These are phyloP conservation scores for Natrix natrix DNA, from an alignment of 2,797 vertebrate genomes.

Conservation along the genomic window DNA sequence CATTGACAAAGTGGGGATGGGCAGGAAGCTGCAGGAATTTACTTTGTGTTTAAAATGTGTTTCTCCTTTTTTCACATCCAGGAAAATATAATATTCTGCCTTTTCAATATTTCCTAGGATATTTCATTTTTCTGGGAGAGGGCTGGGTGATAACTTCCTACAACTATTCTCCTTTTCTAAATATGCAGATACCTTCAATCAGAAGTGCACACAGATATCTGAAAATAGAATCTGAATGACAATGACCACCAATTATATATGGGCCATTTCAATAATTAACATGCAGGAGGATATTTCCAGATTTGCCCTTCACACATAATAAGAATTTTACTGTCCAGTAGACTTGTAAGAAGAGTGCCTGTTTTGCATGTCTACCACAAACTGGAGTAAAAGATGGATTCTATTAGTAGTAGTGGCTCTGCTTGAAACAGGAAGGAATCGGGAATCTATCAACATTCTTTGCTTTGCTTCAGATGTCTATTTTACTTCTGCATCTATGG, in stretches of 20 bases:
- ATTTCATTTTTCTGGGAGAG: no score
- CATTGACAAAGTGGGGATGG: no score
- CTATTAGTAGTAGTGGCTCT: background rate
- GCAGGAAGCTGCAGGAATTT: no score
- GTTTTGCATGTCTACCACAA: background rate
- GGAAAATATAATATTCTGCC: no score
- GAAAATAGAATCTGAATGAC: background rate
- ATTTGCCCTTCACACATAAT: background rate
- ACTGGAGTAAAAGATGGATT: background rate
- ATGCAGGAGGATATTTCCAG: background rate
- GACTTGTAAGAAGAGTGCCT: background rate
- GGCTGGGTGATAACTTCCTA: no score
- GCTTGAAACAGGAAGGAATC: background rate
- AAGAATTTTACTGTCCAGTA: background rate
- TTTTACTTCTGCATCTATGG: background rate
- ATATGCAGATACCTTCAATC: background rate
- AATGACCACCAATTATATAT: background rate
- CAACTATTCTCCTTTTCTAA: background rate
- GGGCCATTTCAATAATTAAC: background rate
- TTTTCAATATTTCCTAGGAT: no score
- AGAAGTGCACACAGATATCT: background rate
- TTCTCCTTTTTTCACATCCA: no score
- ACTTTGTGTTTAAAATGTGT: no score
- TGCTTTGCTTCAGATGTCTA: background rate
- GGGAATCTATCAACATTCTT: background rate